Evolutionary conservation across 2,888 invertebrate species (phyloP), one percentile per base, ranked within the genome.

Genomic region (Standfussiana lucernea): DNA sequence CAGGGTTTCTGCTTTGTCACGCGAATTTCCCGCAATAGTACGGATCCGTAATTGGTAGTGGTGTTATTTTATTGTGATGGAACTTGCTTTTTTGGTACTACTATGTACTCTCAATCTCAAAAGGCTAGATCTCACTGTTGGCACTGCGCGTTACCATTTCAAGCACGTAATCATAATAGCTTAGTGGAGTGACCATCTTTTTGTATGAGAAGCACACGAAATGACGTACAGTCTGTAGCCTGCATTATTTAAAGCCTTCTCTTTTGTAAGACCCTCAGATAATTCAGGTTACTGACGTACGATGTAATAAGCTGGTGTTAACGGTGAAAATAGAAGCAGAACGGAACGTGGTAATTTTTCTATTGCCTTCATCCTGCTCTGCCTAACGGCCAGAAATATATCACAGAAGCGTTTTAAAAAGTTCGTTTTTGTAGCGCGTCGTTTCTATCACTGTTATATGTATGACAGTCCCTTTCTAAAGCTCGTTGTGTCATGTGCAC

Each of bases 1-100:
- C 21, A 53, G 32, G 64, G 11, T n/a, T 42, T 56, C 18, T 40
- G 65, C 13, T 15, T n/a, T 32, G 50, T 40, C 42, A 13, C 32
- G 18, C 13, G 28, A 75, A 3, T 75, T 71, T 61, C 32, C 40
- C 18, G 50, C n/a, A 59, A n/a, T 50, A 42, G 37, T 79, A 28
- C 21, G 28, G 28, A 69, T 47, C 47, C 4, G 32, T 75, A 78
- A 10, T 47, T 28, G 24, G 1, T 32, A 40, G n/a, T n/a, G 1
- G 18, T 42, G n/a, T 32, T 75, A 45, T 73, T 40, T 35, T 18
- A 32, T 35, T 81, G 42, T 45, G 40, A 50, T 13, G 10, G 7
- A 61, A 18, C 24, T 32, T 35, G 32, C 50, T 10, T 10, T 61
- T 35, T 21, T 61, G 32, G 21, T 35, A 35, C 10, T 8, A 24